Conservation (phyloP, 1,140 invertebrate species). For the Cydia strobilella region DNA sequence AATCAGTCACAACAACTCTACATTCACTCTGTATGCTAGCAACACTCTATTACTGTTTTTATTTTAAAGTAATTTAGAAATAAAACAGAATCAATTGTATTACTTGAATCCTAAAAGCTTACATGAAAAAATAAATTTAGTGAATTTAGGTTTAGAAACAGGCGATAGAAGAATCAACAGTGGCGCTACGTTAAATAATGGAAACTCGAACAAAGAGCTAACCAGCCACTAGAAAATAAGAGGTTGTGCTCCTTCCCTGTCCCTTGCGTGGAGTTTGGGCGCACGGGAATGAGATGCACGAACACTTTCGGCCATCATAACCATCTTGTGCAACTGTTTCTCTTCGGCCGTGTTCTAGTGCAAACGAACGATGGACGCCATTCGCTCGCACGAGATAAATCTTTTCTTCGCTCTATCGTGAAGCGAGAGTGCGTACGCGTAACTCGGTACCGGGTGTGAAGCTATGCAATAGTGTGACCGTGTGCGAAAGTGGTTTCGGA, state of each 20-base stretch:
- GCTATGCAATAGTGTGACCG: constrained; percentile 67
- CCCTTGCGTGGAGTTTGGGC: constrained; percentile 40
- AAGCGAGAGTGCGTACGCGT: constrained; percentile 57
- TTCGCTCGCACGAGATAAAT: constrained; percentile 78
- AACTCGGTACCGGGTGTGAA: constrained; percentile 62
- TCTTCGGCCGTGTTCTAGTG: constrained; percentile 77
- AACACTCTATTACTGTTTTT: neutral
- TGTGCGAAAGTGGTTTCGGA: constrained; percentile 52
- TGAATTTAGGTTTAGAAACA: constrained; percentile 40
- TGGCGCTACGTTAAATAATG: constrained; percentile 57
- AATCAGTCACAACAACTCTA: neutral
- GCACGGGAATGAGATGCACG: constrained; percentile 62
- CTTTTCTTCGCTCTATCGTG: constrained; percentile 56
- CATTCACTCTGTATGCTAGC: neutral
- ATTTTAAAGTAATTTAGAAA: neutral
- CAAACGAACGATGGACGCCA: constrained; percentile 79
- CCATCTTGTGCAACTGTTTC: constrained; percentile 80
- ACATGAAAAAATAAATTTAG: neutral
- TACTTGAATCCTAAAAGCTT: neutral
- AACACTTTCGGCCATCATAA: constrained; percentile 75
- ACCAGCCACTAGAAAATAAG: constrained; percentile 73
- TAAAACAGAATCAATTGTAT: neutral
- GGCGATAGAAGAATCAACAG: constrained; percentile 43
- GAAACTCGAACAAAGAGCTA: constrained; percentile 76
- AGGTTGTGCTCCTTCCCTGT: constrained; percentile 77